Base-by-base conservation (phyloP, 1,140 invertebrate genomes). In the Camponotus floridanus region DNA sequence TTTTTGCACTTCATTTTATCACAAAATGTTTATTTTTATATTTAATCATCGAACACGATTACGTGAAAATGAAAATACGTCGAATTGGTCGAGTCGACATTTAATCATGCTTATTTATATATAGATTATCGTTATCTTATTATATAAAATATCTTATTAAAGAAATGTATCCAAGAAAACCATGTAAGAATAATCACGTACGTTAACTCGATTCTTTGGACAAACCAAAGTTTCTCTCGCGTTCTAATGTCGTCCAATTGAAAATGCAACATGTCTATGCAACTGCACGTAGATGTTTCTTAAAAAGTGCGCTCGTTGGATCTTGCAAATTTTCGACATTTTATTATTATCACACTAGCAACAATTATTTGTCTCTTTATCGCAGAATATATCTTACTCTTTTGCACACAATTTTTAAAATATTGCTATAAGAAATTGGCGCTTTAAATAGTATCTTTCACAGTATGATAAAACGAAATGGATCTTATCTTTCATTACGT, bases 221-320 rank as follows among this genome's bases (percentile, higher is more conserved):
- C 11, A 6, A 70, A 64, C 9, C 78, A 8, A 68, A 81, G 78
- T 61, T 81, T 26, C 55, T 13, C 55, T 61, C 55, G 65, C 51
- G 39, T 45, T 13, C 45, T 48, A 61, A 73, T 81, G 51, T 61
- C 67, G 15, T 68, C 55, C 67, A 73, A 81, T 61, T 61, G 79
- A 73, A 81, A 81, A n/a, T n/a, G n/a, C n/a, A 45, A 39, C 55
- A 81, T 81, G 33, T 73, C 67, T 73, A 81, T 81, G 79, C 79
- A 59, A 45, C 67, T 81, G 79, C 79, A 81, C 65, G 78, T 81
- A 81, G 67, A 81, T 36, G 51, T 61, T 33, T 31, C 36, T 81
- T 61, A 48, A 81, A 39, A 59, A 71, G 55, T 18, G 26, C 39
- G 67, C 36, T 42, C 78, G 51, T 26, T 48, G 67, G 33, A 59